Conservation (phyloP, 2,113 vertebrate species). For the Elephantulus edwardii region DNA sequence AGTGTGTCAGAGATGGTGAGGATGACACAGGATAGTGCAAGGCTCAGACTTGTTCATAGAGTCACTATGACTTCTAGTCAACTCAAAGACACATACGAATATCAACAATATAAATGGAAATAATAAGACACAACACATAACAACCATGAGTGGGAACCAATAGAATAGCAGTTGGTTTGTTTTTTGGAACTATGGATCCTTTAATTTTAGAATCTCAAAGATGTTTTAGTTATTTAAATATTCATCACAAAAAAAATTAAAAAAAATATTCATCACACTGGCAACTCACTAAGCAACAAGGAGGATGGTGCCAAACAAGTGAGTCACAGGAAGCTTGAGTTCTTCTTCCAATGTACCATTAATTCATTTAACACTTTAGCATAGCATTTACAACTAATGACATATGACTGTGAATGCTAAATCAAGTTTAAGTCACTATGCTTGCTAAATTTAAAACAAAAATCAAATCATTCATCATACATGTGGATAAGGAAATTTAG, state of each 20-base stretch:
- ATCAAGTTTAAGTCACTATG: conserved; percentile 12
- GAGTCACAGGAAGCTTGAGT: not conserved
- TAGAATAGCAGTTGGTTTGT: too few species aligned
- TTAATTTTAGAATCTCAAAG: not conserved
- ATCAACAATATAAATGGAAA: too few species aligned
- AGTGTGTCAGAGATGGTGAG: too few species aligned
- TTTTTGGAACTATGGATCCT: not conserved
- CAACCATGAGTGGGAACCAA: too few species aligned
- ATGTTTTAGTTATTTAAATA: not conserved
- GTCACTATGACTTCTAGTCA: too few species aligned
- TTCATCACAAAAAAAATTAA: too few species aligned
- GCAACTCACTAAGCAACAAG: not conserved
- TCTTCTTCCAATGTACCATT: not conserved
- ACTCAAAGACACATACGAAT: too few species aligned
- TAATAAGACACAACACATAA: too few species aligned
- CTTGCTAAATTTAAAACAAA: not conserved
- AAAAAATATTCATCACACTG: not conserved
- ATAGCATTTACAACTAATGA: not conserved
- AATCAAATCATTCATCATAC: not conserved
- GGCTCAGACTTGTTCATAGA: too few species aligned
- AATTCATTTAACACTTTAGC: conserved; percentile 22
- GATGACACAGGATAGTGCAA: too few species aligned
- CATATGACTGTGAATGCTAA: conserved; percentile 35
- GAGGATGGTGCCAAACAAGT: not conserved
- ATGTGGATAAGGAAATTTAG: not conserved